phyloP scores from a whole-genome alignment of 1,140 invertebrate genomes.

The Bombus soroeensis region DNA sequence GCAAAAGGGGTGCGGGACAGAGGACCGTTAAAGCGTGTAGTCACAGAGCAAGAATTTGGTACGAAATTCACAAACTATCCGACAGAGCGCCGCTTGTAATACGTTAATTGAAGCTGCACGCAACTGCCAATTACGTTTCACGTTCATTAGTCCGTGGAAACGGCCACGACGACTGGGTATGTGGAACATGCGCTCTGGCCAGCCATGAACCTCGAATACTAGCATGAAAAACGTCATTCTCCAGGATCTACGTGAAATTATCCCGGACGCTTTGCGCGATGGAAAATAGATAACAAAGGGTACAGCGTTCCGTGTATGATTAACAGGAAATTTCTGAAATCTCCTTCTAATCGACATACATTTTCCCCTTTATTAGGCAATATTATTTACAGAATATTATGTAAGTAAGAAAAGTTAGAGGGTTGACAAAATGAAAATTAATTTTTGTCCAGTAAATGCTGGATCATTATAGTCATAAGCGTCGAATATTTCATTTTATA shows the following conservation, averaged over 20 bases:
- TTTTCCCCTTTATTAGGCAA: background rate
- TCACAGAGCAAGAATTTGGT: slow-evolving; percentile 38
- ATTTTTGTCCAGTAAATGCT: too few species aligned
- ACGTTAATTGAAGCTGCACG: slow-evolving; percentile 30
- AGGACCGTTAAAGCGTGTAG: background rate
- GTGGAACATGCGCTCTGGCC: background rate
- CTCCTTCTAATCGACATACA: background rate
- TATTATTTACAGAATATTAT: background rate
- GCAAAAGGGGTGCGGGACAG: background rate
- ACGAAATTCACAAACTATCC: background rate
- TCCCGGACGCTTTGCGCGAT: background rate
- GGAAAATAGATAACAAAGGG: background rate
- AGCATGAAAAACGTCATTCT: background rate
- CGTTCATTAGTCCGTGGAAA: slow-evolving; percentile 1
- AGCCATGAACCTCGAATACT: background rate
- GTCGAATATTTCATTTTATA: too few species aligned
- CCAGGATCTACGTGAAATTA: background rate
- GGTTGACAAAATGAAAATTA: too few species aligned
- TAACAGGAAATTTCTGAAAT: background rate
- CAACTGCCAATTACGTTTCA: slow-evolving; percentile 21
- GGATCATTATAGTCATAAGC: too few species aligned
- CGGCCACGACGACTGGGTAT: background rate
- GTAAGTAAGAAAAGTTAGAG: too few species aligned
- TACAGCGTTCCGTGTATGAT: background rate
- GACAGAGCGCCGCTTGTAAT: background rate